Evolutionary conservation across 2,888 invertebrate genomes (phyloP), one percentile per base, ranked within the genome.

Genomic region (Ophion ellenae): DNA sequence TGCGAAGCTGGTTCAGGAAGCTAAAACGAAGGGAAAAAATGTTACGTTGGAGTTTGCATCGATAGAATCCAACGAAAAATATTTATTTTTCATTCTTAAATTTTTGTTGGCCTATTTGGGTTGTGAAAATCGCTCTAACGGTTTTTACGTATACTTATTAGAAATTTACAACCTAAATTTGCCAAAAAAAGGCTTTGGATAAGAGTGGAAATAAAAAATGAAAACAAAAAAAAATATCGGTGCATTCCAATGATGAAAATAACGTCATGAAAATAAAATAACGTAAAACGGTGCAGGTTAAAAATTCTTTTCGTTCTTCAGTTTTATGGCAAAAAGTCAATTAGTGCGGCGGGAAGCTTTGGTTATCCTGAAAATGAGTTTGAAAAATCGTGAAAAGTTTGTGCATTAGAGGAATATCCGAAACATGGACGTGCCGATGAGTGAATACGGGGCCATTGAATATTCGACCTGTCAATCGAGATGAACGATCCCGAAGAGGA

Each of bases 1-100:
- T 66, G 24, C 59, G 71, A 40, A 76, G 85, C 83, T 85, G 79
- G 83, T 85, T 83, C 82, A 45, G 7, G n/a, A 75, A 70, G 66
- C 36, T 61, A 17, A 57, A 53, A 36, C n/a, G 14, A 32, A 32
- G 32, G 4, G 4, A 32, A 32, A 32, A 32, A 32, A 32, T 4
- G 0, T 32, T 1, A 32, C 32, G 32, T 32, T 32, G 32, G 4
- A 32, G 32, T 32, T 32, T 32, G 32, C 3, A 32, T 32, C 4
- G 32, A 1, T 32, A 4, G 32, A 32, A 32, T 32, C 0, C 3
- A 32, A 32, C 32, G 32, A 32, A 32, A 32, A 32, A 4, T 32
- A 32, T 4, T 32, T 32, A 2, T 32, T 2, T 32, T 32, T 32
- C 4, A 32, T 32, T 32, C 2, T 4, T 32, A 32, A 32, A 32